Evolutionary conservation across 2,113 vertebrate genomes (phyloP), one percentile per base, ranked within the genome.

Genomic region (Rostratula benghalensis): DNA sequence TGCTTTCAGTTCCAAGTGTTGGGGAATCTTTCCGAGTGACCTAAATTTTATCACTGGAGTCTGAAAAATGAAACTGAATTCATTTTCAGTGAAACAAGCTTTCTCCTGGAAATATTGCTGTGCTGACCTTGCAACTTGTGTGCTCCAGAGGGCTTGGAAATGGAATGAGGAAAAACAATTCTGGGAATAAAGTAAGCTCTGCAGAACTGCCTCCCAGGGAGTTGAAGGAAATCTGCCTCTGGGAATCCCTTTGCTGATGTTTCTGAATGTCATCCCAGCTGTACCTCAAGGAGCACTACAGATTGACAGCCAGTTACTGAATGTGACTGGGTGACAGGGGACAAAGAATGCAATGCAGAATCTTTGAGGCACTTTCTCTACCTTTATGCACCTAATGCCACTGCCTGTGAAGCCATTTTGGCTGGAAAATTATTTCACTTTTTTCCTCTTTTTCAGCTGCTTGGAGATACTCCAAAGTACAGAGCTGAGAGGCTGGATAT

Each of bases 401-500:
- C 31, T 51, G 51, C 25, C 41, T 74, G 21, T 4, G 3, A 17
- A 15, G 7, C 73, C 1, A 1, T 7, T 80, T 59, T 48, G 48
- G 3, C 16, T 57, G 7, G 24, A 78, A 92, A 81, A 81, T 23
- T 0, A 43, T 86, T 88, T 91, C 22, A 13, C 16, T 87, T 56
- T 83, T 73, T 76, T 67, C 0, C 2, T 74, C 10, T 89, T 73
- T 95, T 94, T 89, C 80, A 98, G 98, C 69, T 98, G 98, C 76
- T 78, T 98, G 92, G 87, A 95, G 56, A 97, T 98, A 95, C 94
- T 98, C 48, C 95, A 96, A 85, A 96, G 54, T 53, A 97, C 97
- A 46, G 87, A 96, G 15, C 59, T 98, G 91, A 95, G 78, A n/a
- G 98, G 94, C 75, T 98, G 98, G 98, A 97, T 97, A 33, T 98